phyloP scores from a whole-genome alignment of 2,888 invertebrate genomes.

The Cybosia mesomella region DNA sequence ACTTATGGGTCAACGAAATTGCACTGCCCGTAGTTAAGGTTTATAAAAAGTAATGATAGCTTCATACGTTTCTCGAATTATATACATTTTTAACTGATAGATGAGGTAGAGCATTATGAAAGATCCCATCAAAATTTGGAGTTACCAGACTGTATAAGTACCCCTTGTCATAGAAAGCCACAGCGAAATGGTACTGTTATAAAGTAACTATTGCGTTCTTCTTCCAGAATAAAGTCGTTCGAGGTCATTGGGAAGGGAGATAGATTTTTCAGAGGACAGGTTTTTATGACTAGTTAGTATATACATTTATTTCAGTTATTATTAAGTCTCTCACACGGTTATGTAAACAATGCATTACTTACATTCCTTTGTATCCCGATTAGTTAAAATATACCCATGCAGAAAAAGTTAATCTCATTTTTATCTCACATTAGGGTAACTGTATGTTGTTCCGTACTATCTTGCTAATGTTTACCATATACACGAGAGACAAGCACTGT shows the following conservation, averaged over 20 bases:
- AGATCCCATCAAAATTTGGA: neutral
- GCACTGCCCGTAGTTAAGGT: neutral
- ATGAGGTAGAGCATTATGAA: neutral
- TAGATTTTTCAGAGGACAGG: too few relatives aligned
- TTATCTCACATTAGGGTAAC: too few relatives aligned
- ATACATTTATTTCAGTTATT: neutral
- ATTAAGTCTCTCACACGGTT: neutral
- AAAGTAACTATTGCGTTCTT: neutral
- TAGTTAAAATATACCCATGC: too few relatives aligned
- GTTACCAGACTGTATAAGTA: neutral
- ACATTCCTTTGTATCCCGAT: too few relatives aligned
- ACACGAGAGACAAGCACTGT: neutral
- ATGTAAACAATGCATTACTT: neutral
- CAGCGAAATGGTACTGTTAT: neutral
- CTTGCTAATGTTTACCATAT: neutral
- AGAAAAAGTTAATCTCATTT: too few relatives aligned
- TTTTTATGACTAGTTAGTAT: too few relatives aligned
- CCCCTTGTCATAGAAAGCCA: neutral
- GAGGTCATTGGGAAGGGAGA: neutral
- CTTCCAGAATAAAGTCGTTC: neutral
- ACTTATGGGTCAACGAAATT: neutral
- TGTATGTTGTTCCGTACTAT: too few relatives aligned
- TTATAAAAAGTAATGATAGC: neutral
- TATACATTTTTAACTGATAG: neutral
- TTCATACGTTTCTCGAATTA: neutral